Percentiles rank a stretch among this genome's conserved stretches.
phyloP scores from a whole-genome alignment of 2,113 vertebrate species.

The Petrocephalus microphthalmus region DNA sequence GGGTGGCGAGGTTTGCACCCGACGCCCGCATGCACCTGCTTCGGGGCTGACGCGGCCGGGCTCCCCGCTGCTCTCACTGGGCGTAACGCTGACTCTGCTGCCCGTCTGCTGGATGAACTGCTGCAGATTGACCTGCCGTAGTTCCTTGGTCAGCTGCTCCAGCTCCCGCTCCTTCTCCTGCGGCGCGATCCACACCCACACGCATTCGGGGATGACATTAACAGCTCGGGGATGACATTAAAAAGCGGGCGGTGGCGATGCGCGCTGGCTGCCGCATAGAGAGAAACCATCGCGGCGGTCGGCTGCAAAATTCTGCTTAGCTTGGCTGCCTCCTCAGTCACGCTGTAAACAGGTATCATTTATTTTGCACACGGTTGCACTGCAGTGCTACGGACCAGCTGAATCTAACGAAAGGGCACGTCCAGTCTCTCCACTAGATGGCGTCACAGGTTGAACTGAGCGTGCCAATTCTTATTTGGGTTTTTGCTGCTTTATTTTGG shows the following conservation, averaged over 20 bases:
- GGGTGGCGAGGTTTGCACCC: background rate
- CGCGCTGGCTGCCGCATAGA: background rate
- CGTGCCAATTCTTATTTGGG: background rate
- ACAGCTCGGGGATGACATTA: background rate
- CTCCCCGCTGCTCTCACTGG: slow-evolving; percentile 75
- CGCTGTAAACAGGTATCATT: background rate
- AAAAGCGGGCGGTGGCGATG: background rate
- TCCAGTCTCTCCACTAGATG: background rate
- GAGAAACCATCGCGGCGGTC: background rate
- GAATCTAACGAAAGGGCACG: background rate
- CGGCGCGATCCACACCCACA: background rate
- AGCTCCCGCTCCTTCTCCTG: slow-evolving; percentile 91
- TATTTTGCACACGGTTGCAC: background rate
- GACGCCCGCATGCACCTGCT: slow-evolving; percentile 57
- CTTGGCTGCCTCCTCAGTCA: background rate
- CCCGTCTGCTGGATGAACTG: slow-evolving; percentile 97
- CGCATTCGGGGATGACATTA: background rate
- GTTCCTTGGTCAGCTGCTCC: slow-evolving; percentile 93
- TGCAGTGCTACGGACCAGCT: background rate
- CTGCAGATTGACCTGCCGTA: slow-evolving; percentile 93
- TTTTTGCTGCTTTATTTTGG: background rate
- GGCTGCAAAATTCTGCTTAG: background rate
- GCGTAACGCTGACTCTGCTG: slow-evolving; percentile 89
- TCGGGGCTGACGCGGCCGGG: slow-evolving; percentile 57
- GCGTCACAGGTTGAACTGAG: background rate